Percentiles rank a stretch among this genome's conserved stretches.
These are phyloP conservation scores for Neelides sp. DNA, from an alignment of 1,140 invertebrate species.

Conservation along the genomic window DNA sequence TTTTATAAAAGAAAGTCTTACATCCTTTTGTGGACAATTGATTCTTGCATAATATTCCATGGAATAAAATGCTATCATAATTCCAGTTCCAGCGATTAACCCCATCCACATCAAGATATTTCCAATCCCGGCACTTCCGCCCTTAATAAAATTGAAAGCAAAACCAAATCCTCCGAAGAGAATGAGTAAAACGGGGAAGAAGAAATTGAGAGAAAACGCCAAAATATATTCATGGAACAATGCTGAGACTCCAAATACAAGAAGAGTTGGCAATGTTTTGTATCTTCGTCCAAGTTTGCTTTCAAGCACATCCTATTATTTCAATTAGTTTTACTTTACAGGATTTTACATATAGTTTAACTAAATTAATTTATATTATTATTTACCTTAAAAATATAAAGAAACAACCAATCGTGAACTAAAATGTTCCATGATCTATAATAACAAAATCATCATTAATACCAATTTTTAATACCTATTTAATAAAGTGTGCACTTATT, in stretches of 20 bases:
- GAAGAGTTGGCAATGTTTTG: conserved; percentile 36
- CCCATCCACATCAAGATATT: conserved; percentile 72
- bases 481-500: too few relatives aligned
- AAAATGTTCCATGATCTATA: conserved; percentile 89
- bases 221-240: conserved; percentile 76
- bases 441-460: too few relatives aligned
- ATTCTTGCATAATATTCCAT: conserved; percentile 72
- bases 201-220: conserved; percentile 61
- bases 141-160: conserved; percentile 45
- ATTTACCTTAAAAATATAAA: conserved; percentile 77
- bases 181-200: conserved; percentile 70
- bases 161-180: conserved; percentile 50
- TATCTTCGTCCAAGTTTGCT: conserved; percentile 17
- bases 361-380: conserved; percentile 44
- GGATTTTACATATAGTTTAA: background rate
- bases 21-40: conserved; percentile 50
- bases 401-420: conserved; percentile 87
- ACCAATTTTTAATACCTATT: too few relatives aligned
- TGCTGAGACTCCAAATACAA: conserved; percentile 49
- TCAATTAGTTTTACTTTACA: background rate
- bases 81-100: conserved; percentile 60
- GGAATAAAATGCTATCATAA: conserved; percentile 61
- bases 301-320: conserved; percentile 29
- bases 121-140: conserved; percentile 41
- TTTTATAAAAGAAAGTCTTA: too few relatives aligned